Evolutionary conservation across 2,888 invertebrate species (phyloP).

Genomic region (Dilophus febrilis): DNA sequence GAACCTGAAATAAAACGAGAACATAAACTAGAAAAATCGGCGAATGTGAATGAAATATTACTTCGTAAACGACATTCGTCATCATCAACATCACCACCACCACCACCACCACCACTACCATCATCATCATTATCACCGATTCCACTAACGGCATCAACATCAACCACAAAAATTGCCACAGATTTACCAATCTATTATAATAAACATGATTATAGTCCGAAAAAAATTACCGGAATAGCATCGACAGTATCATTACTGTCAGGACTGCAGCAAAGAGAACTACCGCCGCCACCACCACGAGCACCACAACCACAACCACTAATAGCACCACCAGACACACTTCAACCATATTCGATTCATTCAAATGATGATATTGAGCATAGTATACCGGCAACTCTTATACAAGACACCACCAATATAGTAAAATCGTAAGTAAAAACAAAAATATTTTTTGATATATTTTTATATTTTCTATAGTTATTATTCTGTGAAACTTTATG

Average conservation of each 20-base stretch:
- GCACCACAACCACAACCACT: too few relatives aligned
- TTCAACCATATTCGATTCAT: slow-evolving; percentile 6
- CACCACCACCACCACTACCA: not conserved
- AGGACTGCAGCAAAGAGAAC: too few relatives aligned
- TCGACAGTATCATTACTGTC: too few relatives aligned
- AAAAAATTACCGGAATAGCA: slow-evolving; percentile 9
- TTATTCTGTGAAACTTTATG: too few relatives aligned
- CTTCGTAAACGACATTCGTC: not conserved
- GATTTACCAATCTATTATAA: too few relatives aligned
- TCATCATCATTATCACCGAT: not conserved
- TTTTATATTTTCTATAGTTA: too few relatives aligned
- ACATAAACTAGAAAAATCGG: too few relatives aligned
- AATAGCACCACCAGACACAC: too few relatives aligned
- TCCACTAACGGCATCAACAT: slow-evolving; percentile 5
- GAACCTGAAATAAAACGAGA: not conserved
- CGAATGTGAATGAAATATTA: too few relatives aligned
- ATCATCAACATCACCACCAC: not conserved
- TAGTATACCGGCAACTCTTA: slow-evolving; percentile 37
- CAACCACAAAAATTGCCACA: slow-evolving; percentile 11
- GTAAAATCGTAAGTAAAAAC: slow-evolving; percentile 28
- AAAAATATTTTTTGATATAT: not conserved
- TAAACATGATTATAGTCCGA: slow-evolving; percentile 10
- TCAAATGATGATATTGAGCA: slow-evolving; percentile 35
- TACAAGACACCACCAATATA: slow-evolving; percentile 32
- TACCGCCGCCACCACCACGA: too few relatives aligned